These are phyloP conservation scores for Amphipyra berbera DNA, from an alignment of 2,888 invertebrate species.

Conservation along the genomic window DNA sequence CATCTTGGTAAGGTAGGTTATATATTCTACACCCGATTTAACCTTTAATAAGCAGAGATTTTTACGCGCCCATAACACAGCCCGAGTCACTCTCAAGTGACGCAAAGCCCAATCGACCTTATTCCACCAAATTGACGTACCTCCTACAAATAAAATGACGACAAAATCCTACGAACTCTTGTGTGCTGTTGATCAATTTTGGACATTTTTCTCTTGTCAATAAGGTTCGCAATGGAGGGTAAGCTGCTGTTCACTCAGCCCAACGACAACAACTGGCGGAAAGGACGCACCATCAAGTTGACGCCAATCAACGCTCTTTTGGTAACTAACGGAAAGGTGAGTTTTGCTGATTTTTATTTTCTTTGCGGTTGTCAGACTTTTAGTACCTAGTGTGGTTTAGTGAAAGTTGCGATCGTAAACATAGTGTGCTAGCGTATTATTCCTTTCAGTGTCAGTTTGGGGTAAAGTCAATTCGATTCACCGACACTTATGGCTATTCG, in stretches of 20 bases:
- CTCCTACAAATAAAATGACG: constrained; percentile 49
- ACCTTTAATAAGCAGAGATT: constrained; percentile 45
- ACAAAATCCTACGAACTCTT: constrained; percentile 38
- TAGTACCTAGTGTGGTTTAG: not conserved
- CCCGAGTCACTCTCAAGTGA: constrained; percentile 43
- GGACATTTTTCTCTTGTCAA: constrained; percentile 52
- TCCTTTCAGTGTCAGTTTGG: not conserved
- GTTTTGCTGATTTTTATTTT: constrained; percentile 48
- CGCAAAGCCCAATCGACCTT: constrained; percentile 51
- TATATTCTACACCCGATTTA: constrained; percentile 30
- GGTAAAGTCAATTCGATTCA: not conserved
- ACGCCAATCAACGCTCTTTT: constrained; percentile 96
- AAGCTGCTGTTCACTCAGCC: constrained; percentile 96
- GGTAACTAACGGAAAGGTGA: constrained; percentile 97
- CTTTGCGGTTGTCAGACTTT: constrained; percentile 6
- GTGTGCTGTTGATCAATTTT: constrained; percentile 43
- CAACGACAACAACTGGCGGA: constrained; percentile 97
- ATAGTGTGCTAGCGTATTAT: not conserved
- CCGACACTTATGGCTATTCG: no score
- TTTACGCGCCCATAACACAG: constrained; percentile 40
- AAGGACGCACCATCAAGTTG: constrained; percentile 96
- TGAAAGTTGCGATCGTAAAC: constrained; percentile 20
- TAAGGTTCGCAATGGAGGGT: constrained; percentile 96
- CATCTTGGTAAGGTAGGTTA: constrained; percentile 17
- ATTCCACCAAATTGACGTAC: constrained; percentile 54